Evolutionary conservation across 2,113 vertebrate genomes (phyloP).

Genomic region (Eidolon helvum): DNA sequence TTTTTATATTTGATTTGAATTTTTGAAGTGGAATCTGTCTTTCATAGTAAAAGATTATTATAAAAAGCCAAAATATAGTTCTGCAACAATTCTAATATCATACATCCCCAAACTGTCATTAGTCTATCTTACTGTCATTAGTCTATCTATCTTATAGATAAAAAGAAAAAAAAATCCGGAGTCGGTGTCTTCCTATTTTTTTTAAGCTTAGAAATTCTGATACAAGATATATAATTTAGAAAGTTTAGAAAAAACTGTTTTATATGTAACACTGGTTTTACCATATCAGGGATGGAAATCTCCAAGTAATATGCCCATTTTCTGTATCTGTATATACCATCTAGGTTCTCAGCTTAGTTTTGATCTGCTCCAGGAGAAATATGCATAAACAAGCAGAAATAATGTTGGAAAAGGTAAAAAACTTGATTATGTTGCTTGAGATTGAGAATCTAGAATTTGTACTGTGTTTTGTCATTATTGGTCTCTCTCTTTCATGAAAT

Average conservation of each 20-base stretch:
- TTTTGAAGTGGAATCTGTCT: not conserved
- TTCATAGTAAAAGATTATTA: conserved; percentile 1
- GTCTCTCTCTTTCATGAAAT: not conserved
- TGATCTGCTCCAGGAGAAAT: conserved; percentile 67
- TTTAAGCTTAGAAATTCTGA: not conserved
- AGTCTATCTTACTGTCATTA: not conserved
- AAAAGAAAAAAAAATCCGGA: not conserved
- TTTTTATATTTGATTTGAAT: not conserved
- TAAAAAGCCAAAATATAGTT: not conserved
- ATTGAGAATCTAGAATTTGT: conserved; percentile 17
- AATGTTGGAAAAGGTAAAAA: conserved; percentile 12
- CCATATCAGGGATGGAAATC: conserved; percentile 9
- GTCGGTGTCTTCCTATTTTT: not conserved
- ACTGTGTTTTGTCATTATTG: not conserved
- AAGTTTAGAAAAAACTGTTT: conserved; percentile 30
- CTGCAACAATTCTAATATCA: not conserved
- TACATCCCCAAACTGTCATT: not conserved
- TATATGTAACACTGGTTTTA: not conserved
- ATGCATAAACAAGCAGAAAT: conserved; percentile 56
- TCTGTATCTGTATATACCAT: conserved; percentile 58
- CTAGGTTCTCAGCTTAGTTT: conserved; percentile 58
- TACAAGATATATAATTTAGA: not conserved
- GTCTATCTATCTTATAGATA: not conserved
- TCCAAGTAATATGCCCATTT: conserved; percentile 39
- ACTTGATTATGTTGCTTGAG: not conserved